These are phyloP conservation scores for Falco novaeseelandiae DNA, from an alignment of 2,797 vertebrate species.

Conservation along the genomic window DNA sequence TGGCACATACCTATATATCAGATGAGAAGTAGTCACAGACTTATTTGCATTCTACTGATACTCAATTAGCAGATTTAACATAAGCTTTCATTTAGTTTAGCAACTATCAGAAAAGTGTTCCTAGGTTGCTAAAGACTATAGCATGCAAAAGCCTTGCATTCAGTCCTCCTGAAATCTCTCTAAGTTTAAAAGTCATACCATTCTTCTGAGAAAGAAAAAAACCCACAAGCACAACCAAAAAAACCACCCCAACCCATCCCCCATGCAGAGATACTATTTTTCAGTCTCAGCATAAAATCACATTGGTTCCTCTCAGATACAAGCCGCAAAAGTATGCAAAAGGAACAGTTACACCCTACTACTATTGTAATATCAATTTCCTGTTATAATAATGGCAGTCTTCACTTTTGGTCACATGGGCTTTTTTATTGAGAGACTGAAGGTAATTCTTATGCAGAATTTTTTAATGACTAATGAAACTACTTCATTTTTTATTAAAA, in stretches of 20 bases:
- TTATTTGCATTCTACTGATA: neutral
- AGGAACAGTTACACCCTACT: slow-evolving; percentile 87
- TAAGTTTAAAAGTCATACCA: neutral
- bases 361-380: slow-evolving; percentile 85
- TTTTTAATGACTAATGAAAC: neutral
- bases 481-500: neutral
- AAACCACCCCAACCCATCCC: neutral
- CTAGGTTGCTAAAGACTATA: neutral
- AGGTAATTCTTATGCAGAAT: neutral
- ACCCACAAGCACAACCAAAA: neutral
- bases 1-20: neutral
- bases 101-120: neutral
- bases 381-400: slow-evolving; percentile 75
- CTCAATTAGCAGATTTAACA: neutral
- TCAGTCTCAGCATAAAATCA: neutral
- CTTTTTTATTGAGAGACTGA: slow-evolving; percentile 36
- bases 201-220: neutral
- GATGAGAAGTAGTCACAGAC: neutral
- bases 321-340: slow-evolving; percentile 13
- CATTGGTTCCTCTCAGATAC: neutral
- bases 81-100: neutral
- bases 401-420: slow-evolving; percentile 26
- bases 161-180: neutral
- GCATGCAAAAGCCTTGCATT: neutral
- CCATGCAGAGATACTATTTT: neutral